Percentiles rank a stretch among this genome's conserved stretches.
Conservation (phyloP, 1,140 invertebrate species). For the Rhopalosiphum padi region DNA sequence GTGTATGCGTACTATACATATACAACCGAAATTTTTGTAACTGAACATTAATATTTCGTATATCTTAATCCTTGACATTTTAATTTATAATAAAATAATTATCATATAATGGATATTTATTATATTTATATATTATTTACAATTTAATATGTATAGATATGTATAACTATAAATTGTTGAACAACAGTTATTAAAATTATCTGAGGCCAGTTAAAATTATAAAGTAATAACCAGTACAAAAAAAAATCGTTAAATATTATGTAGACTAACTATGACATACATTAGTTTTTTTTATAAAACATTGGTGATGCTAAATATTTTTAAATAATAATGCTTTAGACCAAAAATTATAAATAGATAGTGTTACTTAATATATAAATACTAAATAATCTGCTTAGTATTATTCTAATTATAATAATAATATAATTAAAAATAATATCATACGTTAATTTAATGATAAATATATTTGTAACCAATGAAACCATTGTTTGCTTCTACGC, state of each 20-base stretch:
- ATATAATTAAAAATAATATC: not conserved
- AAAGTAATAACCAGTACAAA: not conserved
- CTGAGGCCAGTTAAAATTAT: not conserved
- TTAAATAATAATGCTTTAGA: not conserved
- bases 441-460: not conserved
- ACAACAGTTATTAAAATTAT: not conserved
- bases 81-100: not conserved
- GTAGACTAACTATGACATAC: not conserved
- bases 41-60: not conserved
- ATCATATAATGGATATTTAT: not conserved
- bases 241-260: not conserved
- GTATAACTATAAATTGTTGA: not conserved
- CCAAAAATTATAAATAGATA: not conserved
- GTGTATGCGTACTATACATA: not conserved
- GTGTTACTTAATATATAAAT: not conserved
- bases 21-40: not conserved
- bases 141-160: not conserved
- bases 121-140: not conserved
- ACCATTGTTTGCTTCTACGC: not conserved
- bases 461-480: not conserved
- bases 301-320: not conserved
- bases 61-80: not conserved
- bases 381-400: not conserved
- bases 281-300: not conserved
- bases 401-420: not conserved